Conservation (phyloP, 2,797 vertebrate species). For the Sebastes steindachneri region DNA sequence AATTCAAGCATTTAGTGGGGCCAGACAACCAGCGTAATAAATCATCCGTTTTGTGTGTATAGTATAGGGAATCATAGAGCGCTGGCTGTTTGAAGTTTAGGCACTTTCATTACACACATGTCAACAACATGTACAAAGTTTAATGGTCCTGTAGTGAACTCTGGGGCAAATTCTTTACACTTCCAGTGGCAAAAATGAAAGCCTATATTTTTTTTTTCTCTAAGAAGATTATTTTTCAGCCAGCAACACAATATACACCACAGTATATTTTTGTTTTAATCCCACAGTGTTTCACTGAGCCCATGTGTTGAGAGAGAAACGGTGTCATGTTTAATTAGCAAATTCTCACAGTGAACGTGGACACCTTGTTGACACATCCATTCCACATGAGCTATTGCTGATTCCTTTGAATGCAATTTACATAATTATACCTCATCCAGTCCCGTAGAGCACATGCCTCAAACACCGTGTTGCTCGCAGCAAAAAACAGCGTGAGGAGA, state of each 20-base stretch:
- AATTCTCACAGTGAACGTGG: conserved; percentile 74
- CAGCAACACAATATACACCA: conserved; percentile 56
- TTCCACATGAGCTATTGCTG: conserved; percentile 81
- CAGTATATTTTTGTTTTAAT: conserved; percentile 50
- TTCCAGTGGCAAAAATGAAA: conserved; percentile 65
- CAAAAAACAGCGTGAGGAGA: conserved; percentile 61
- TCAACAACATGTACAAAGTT: conserved; percentile 74
- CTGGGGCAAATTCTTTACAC: conserved; percentile 49
- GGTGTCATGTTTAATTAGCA: conserved; percentile 83
- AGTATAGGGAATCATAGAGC: conserved; percentile 41
- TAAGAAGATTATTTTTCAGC: conserved; percentile 65
- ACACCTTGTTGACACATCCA: conserved; percentile 84
- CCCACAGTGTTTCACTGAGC: conserved; percentile 49
- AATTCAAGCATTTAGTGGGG: conserved; percentile 71
- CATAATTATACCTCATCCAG: conserved; percentile 81
- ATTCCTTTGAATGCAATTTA: conserved; percentile 81
- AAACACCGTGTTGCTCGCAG: conserved; percentile 68
- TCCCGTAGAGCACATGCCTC: conserved; percentile 63
- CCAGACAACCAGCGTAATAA: conserved; percentile 73
- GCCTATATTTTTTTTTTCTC: conserved; percentile 41
- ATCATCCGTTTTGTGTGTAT: conserved; percentile 65
- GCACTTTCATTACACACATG: conserved; percentile 78
- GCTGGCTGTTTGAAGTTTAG: conserved; percentile 68
- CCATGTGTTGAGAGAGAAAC: conserved; percentile 71
- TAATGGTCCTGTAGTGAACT: conserved; percentile 68